Evolutionary conservation across 2,113 vertebrate genomes (phyloP).

Genomic region (Oxyura jamaicensis): DNA sequence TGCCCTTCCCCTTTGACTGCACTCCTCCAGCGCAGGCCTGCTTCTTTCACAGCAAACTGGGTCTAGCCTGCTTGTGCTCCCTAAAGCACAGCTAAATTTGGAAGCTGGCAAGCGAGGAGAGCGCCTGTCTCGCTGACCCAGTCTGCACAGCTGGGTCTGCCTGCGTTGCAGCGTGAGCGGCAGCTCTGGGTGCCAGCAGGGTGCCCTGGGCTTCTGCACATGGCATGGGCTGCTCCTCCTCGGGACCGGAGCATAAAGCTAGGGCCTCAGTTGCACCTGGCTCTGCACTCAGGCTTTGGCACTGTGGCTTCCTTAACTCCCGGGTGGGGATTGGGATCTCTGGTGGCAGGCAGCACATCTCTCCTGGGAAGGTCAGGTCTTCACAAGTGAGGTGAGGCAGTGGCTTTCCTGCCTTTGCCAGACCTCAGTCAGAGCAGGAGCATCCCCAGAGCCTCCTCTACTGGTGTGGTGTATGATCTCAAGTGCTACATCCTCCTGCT

Average conservation of each 20-base stretch:
- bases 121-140: background rate
- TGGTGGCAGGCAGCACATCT: too few relatives aligned
- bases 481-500: rapidly evolving
- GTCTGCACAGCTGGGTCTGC: background rate
- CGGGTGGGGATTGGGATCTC: background rate
- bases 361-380: background rate
- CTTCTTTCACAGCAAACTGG: slow-evolving; percentile 16
- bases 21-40: background rate
- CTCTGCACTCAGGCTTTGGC: background rate
- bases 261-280: background rate
- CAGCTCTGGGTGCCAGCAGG: background rate
- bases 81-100: slow-evolving; percentile 48
- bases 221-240: rapidly evolving
- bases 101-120: background rate
- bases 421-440: background rate
- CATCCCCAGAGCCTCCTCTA: rapidly evolving
- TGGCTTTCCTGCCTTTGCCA: background rate
- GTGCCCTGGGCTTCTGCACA: background rate
- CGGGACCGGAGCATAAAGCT: background rate
- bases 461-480: background rate
- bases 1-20: background rate
- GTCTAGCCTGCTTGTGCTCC: slow-evolving; percentile 15
- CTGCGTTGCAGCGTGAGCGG: rapidly evolving
- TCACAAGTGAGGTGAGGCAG: background rate
- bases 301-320: rapidly evolving